A percentile compares a stretch with the other conserved stretches of the same genome.
Evolutionary conservation across 2,113 vertebrate species (phyloP).

Genomic region (Australoheros scitulus): DNA sequence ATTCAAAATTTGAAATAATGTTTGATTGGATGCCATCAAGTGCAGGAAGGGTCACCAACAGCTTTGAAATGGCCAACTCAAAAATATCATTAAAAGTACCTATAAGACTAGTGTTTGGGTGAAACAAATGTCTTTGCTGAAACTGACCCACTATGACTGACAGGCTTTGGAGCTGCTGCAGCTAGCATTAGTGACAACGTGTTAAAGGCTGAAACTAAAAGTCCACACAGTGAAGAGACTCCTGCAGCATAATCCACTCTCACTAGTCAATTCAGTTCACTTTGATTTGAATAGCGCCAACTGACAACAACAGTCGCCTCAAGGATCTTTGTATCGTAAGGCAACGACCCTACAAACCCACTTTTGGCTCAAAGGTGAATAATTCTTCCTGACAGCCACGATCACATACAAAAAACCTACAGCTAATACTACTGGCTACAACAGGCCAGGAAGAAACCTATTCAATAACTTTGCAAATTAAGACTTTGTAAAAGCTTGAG

Average conservation of each 20-base stretch:
- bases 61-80: too few species aligned
- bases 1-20: too few species aligned
- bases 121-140: neutral
- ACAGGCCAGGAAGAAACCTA: neutral
- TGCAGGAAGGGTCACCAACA: too few species aligned
- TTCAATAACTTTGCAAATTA: neutral
- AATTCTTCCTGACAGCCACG: neutral
- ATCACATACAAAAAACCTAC: accelerated
- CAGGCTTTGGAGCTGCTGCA: neutral
- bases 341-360: neutral
- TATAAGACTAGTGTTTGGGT: too few species aligned
- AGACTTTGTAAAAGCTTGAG: neutral
- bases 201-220: neutral
- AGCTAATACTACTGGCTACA: neutral
- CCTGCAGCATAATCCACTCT: neutral
- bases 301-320: neutral
- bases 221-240: neutral
- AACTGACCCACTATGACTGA: neutral
- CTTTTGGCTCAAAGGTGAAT: neutral
- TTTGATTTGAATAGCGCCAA: neutral
- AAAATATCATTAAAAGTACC: too few species aligned
- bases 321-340: neutral
- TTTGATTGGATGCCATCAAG: too few species aligned
- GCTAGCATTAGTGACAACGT: neutral
- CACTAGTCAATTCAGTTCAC: neutral